Evolutionary conservation across 2,797 vertebrate genomes (phyloP).

Genomic region (Argyrosomus regius): DNA sequence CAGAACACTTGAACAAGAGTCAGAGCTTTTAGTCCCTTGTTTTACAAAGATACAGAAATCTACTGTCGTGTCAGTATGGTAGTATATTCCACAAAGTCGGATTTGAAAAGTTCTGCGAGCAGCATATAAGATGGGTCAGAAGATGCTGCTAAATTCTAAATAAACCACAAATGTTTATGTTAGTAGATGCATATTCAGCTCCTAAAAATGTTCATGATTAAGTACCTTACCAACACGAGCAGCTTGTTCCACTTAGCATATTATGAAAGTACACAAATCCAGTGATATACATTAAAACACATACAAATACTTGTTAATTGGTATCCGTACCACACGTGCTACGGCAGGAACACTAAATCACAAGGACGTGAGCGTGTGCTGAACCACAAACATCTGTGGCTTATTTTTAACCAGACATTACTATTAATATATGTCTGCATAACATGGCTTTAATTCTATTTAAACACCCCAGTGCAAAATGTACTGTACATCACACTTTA

Average conservation of each 20-base stretch:
- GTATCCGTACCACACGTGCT: neutral
- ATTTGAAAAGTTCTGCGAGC: neutral
- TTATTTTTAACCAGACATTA: neutral
- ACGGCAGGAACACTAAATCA: slow-evolving; percentile 25
- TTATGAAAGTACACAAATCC: slow-evolving; percentile 13
- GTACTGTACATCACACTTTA: neutral
- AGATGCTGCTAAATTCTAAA: slow-evolving; percentile 1
- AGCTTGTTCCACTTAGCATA: slow-evolving; percentile 13
- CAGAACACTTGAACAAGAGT: neutral
- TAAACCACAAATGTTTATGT: slow-evolving; percentile 1
- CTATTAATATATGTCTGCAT: neutral
- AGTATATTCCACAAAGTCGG: neutral
- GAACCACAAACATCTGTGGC: slow-evolving; percentile 16
- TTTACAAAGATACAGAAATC: neutral
- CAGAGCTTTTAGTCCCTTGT: too few relatives aligned
- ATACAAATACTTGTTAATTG: slow-evolving; percentile 2
- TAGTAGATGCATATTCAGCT: slow-evolving; percentile 8
- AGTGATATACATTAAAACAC: neutral
- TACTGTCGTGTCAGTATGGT: neutral
- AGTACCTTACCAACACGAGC: neutral
- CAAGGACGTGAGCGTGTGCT: slow-evolving; percentile 16
- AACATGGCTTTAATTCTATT: neutral
- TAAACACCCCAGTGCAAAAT: neutral
- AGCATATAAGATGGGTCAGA: neutral
- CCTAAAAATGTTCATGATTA: slow-evolving; percentile 15